These are phyloP conservation scores for Eupithecia vulgata DNA, from an alignment of 2,888 invertebrate genomes.

Conservation along the genomic window DNA sequence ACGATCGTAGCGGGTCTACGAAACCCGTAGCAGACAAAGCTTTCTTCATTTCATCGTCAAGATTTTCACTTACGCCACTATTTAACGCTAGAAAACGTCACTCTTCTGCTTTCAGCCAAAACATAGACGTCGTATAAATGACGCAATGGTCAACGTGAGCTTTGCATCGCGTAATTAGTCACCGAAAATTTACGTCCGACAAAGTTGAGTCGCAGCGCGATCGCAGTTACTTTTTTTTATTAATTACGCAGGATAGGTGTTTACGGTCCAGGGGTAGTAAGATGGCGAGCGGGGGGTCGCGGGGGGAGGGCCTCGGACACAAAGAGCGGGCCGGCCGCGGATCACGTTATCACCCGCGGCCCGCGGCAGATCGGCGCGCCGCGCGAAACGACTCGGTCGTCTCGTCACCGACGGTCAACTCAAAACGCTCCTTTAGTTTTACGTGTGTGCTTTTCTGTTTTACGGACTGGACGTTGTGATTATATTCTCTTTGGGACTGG, in stretches of 20 bases:
- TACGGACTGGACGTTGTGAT: not conserved
- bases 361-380: conserved; percentile 74
- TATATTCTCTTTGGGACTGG: conserved; percentile 37
- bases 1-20: conserved; percentile 58
- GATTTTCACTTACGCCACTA: not conserved
- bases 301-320: conserved; percentile 79
- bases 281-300: conserved; percentile 56
- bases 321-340: conserved; percentile 78
- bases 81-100: not conserved
- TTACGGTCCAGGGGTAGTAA: conserved; percentile 60
- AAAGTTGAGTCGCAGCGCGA: not conserved
- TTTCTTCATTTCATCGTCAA: conserved; percentile 17
- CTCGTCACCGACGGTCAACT: conserved; percentile 55
- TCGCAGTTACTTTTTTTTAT: conserved; percentile 45
- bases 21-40: conserved; percentile 54
- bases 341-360: conserved; percentile 54
- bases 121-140: not conserved
- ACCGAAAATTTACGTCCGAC: not conserved
- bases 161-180: not conserved
- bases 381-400: conserved; percentile 74
- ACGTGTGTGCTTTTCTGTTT: conserved; percentile 7
- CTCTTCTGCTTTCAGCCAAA: conserved; percentile 3
- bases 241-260: conserved; percentile 67
- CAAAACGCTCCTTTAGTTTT: conserved; percentile 3
- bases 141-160: not conserved